These are phyloP conservation scores for Mungos mungo DNA, from an alignment of 2,113 vertebrate genomes.

Conservation along the genomic window DNA sequence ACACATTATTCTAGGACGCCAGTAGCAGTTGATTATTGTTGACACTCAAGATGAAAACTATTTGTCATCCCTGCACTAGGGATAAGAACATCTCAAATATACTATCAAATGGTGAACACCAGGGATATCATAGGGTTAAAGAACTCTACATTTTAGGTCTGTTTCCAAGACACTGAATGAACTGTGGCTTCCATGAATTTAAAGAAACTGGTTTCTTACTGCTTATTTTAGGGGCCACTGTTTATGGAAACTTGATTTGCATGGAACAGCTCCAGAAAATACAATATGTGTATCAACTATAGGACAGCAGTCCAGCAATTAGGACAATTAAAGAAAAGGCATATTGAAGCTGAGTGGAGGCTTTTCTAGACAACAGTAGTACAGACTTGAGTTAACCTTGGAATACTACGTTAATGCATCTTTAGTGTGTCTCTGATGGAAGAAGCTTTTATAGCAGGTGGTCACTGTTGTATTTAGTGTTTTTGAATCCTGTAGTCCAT, in stretches of 20 bases:
- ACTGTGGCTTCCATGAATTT: neutral
- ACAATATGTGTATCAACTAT: neutral
- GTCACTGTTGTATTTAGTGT: neutral
- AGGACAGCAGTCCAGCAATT: neutral
- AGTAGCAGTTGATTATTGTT: neutral
- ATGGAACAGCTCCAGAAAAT: neutral
- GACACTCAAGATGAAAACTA: neutral
- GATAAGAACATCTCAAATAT: neutral
- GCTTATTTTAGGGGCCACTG: neutral
- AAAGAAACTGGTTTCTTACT: neutral
- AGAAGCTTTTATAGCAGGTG: neutral
- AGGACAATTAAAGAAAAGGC: neutral
- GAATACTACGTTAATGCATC: neutral
- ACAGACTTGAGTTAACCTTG: neutral
- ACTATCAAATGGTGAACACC: neutral
- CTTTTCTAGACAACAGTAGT: neutral
- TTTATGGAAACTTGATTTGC: neutral
- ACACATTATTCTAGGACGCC: neutral
- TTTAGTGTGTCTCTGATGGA: neutral
- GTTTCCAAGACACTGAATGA: neutral
- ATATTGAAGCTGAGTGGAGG: slow-evolving; percentile 20
- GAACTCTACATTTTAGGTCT: slow-evolving; percentile 35
- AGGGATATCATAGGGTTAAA: neutral
- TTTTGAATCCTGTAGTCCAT: neutral
- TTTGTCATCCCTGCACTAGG: neutral